Evolutionary conservation across 35 echinoderm and acorn worm genomes (phyloP).

Genomic region (Patiria miniata): DNA sequence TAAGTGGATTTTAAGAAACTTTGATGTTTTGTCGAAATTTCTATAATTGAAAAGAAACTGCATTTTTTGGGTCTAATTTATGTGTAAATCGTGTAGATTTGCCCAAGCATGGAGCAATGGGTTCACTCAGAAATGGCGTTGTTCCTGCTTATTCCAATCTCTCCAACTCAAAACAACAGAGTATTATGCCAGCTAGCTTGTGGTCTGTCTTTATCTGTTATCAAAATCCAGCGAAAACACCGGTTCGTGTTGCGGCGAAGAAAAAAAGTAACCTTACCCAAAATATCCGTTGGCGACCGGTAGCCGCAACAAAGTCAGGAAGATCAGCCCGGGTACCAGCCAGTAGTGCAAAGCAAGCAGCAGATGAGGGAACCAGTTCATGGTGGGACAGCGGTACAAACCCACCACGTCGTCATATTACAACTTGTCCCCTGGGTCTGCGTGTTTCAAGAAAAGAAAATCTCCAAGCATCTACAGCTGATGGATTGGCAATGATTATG

Average conservation of each 20-base stretch:
- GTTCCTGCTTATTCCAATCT: no score
- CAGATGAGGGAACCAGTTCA: not conserved
- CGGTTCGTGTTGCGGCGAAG: not conserved
- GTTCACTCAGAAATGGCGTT: no score
- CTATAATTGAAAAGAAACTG: no score
- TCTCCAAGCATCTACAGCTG: not conserved
- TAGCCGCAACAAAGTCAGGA: constrained; percentile 8
- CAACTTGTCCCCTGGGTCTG: not conserved
- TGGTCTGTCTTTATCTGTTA: no score
- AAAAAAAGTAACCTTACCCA: constrained; percentile 12
- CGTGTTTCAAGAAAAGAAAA: not conserved
- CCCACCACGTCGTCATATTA: constrained; percentile 16
- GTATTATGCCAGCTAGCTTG: no score
- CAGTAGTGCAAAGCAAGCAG: constrained; percentile 11
- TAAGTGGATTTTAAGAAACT: no score
- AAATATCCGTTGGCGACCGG: constrained; percentile 10
- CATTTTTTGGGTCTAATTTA: no score
- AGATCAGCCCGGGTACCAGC: constrained; percentile 10
- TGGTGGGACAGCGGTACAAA: not conserved
- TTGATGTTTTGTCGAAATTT: no score
- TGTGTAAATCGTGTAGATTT: no score
- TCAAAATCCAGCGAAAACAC: no score
- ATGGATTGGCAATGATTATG: not conserved
- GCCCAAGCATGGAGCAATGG: no score
- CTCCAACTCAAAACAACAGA: no score